phyloP scores from a whole-genome alignment of 92 coral and sea anemone species.

The Epizoanthus illoricatus region DNA sequence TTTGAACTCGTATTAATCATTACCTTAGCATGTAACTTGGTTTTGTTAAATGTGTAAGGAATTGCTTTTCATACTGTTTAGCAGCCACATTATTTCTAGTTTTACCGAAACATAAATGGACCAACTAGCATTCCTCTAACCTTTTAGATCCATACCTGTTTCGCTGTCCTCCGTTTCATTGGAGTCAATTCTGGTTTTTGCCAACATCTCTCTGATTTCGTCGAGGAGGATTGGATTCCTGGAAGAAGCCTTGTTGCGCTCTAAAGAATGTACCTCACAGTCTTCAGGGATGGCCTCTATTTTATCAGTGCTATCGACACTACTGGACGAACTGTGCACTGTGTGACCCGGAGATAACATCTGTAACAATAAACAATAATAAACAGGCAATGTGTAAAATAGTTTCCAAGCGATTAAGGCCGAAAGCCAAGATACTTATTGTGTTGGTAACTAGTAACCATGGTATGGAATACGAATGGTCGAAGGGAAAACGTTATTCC shows the following conservation, averaged over 20 bases:
- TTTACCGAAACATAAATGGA: too few species aligned
- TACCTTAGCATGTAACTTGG: too few species aligned
- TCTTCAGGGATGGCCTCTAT: background rate
- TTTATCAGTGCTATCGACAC: slow-evolving; percentile 39
- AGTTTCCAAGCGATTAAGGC: too few species aligned
- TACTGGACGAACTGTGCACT: slow-evolving; percentile 73
- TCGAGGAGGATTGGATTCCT: slow-evolving; percentile 12
- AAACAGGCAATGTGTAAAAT: background rate
- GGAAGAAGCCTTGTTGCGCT: background rate
- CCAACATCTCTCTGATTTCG: slow-evolving; percentile 18
- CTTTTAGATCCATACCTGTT: background rate
- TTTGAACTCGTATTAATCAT: too few species aligned
- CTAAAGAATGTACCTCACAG: background rate
- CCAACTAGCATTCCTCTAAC: background rate
- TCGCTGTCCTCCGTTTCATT: background rate
- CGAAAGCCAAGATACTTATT: too few species aligned
- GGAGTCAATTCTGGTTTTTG: slow-evolving; percentile 8
- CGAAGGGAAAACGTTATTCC: too few species aligned
- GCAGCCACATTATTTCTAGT: too few species aligned
- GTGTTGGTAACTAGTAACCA: too few species aligned
- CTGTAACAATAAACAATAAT: background rate
- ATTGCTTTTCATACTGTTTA: too few species aligned
- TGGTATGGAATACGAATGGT: too few species aligned
- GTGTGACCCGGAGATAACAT: slow-evolving; percentile 33
- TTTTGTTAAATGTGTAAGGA: too few species aligned